Evolutionary conservation across 2,797 vertebrate species (phyloP), one percentile per base, ranked within the genome.

Genomic region (Adrianichthys oophorus): DNA sequence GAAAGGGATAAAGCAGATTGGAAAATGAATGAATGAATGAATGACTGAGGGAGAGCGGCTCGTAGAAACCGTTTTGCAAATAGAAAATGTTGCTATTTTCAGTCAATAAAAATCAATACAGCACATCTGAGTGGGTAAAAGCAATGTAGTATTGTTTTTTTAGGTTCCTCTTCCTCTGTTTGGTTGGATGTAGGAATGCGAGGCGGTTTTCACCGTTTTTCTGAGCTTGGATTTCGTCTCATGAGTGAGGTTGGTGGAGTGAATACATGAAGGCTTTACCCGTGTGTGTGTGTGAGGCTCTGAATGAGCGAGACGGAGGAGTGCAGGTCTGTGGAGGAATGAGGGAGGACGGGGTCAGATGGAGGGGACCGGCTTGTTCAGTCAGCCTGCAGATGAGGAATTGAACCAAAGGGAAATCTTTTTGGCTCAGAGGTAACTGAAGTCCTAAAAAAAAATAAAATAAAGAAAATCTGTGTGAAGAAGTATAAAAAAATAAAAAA

Each of bases 321-420:
- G 68, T 71, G 70, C 62, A 80, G 66, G 72, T 37, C 69, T 56
- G 79, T 52, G 68, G 79, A 80, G 84, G 86, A 89, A 89, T 91
- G 84, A 88, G 87, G 87, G 88, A 91, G 87, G 79, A 37, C 54
- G 60, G 84, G 88, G 79, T 89, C 80, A 83, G 68, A 71, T 60
- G 40, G 52, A 84, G 82, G 84, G 75, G 84, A 83, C 79, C 70
- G 84, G 65, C 84, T 82, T 76, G 85, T 85, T 86, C 84, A 76
- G 76, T 85, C 84, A 65, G 84, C 57, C 56, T 49, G 49, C 32
- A 18, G 73, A 87, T 85, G 82, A 87, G 66, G 76, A 76, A 89
- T 80, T 71, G 78, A 87, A 84, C 82, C 42, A 1, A 42, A 32
- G 79, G 82, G 87, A 74, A 78, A 81, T 73, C 76, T 70, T 56